phyloP scores from a whole-genome alignment of 2,797 vertebrate species.

The Aulostomus chinensis region DNA sequence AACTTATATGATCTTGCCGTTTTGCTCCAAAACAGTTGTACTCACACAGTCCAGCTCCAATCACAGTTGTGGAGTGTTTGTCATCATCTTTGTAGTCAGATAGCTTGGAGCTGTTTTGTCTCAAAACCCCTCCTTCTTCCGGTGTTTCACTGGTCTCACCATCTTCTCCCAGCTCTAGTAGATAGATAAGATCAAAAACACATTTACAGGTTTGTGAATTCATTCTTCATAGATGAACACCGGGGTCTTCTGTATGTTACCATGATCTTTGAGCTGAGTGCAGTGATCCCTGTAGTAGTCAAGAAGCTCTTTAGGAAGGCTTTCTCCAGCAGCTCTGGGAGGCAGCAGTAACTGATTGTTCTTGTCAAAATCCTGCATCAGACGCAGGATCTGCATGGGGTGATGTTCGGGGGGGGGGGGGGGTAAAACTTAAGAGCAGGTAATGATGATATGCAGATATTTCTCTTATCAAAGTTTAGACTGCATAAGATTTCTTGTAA shows the following conservation, averaged over 20 bases:
- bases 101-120: not conserved
- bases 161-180: slow-evolving; percentile 22
- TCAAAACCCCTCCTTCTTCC: slow-evolving; percentile 14
- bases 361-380: slow-evolving; percentile 79
- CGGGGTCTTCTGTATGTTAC: slow-evolving; percentile 6
- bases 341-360: slow-evolving; percentile 84
- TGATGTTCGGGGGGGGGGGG: not conserved
- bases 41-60: slow-evolving; percentile 35
- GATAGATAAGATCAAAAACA: slow-evolving; percentile 20
- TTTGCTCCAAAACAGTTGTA: no score
- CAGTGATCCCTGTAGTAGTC: slow-evolving; percentile 79
- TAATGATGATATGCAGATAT: no score
- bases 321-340: slow-evolving; percentile 79
- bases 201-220: slow-evolving; percentile 7
- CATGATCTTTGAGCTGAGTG: slow-evolving; percentile 39
- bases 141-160: slow-evolving; percentile 3
- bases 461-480: not conserved
- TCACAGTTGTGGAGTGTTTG: slow-evolving; percentile 1
- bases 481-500: not conserved
- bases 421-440: not conserved
- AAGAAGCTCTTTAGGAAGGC: slow-evolving; percentile 83
- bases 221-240: not conserved
- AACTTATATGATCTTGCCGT: not conserved
- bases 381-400: slow-evolving; percentile 79
- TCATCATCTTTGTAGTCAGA: slow-evolving; percentile 21